Evolutionary conservation across 2,113 vertebrate species (phyloP).

Genomic region (Phaethornis superciliosus): DNA sequence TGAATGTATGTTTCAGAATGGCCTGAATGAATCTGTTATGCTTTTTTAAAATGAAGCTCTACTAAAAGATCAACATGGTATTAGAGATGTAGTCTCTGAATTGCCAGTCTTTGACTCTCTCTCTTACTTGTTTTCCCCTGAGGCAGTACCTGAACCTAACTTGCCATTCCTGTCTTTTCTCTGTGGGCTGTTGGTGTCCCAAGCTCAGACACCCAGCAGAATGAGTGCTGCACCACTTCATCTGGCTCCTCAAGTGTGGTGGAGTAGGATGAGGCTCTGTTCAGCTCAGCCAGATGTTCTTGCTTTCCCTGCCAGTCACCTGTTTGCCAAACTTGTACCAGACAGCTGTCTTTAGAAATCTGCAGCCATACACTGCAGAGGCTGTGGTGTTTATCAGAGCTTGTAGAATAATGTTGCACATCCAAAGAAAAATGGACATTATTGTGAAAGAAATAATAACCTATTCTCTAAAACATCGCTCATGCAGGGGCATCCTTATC

Average conservation of each 20-base stretch:
- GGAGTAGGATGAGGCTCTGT: fast-evolving
- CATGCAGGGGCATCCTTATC: fast-evolving
- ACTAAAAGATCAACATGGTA: fast-evolving
- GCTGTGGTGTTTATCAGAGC: neutral
- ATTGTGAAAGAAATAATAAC: neutral
- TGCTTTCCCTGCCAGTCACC: neutral
- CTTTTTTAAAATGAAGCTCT: neutral
- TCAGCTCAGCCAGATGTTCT: neutral
- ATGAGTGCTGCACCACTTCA: fast-evolving
- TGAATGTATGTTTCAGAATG: neutral
- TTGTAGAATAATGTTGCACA: neutral
- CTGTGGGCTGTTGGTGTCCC: neutral
- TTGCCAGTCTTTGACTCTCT: neutral
- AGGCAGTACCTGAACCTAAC: fast-evolving
- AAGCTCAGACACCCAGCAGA: neutral
- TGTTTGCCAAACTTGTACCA: fast-evolving
- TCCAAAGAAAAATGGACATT: fast-evolving
- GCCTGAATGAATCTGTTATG: neutral
- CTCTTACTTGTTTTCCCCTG: neutral
- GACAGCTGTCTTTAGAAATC: neutral
- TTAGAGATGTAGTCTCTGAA: neutral
- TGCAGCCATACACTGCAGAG: fast-evolving
- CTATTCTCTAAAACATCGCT: neutral
- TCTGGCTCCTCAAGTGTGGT: neutral
- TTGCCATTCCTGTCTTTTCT: fast-evolving